Evolutionary conservation across 2,113 vertebrate species (phyloP).

Genomic region (Vimba vimba): DNA sequence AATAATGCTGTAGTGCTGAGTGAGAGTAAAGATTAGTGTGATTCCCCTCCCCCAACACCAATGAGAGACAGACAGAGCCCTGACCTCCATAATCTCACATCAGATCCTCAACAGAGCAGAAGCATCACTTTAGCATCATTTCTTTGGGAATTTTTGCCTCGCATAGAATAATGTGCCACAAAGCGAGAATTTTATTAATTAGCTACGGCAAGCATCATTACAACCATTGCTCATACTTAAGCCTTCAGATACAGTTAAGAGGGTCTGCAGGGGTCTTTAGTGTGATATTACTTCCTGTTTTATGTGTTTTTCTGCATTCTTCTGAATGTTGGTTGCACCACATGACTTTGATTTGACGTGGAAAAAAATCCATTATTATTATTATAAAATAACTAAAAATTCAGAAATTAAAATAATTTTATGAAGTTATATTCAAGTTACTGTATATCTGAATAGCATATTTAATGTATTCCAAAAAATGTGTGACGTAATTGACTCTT

Average conservation of each 20-base stretch:
- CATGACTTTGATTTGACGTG: not conserved
- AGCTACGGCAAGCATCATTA: not conserved
- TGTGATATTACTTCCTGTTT: not conserved
- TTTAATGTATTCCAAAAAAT: not conserved
- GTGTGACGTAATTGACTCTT: too few relatives aligned
- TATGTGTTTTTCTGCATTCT: not conserved
- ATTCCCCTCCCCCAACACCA: conserved; percentile 28
- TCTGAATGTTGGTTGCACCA: not conserved
- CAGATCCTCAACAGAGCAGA: not conserved
- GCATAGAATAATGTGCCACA: not conserved
- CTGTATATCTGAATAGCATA: not conserved
- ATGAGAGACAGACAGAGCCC: conserved; percentile 18
- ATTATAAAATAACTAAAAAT: too few relatives aligned
- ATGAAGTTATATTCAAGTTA: not conserved
- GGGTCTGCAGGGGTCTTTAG: not conserved
- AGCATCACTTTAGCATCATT: not conserved
- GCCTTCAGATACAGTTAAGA: not conserved
- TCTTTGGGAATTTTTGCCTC: not conserved
- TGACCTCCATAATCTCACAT: conserved; percentile 32
- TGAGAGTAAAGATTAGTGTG: conserved; percentile 47
- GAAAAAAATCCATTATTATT: not conserved
- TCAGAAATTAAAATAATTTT: too few relatives aligned
- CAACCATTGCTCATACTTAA: not conserved
- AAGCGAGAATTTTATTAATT: not conserved
- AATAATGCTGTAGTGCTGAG: conserved; percentile 28